A percentile compares a stretch with the other conserved stretches of the same genome.
phyloP scores from a whole-genome alignment of 2,113 vertebrate genomes.

The Peromyscus leucopus region DNA sequence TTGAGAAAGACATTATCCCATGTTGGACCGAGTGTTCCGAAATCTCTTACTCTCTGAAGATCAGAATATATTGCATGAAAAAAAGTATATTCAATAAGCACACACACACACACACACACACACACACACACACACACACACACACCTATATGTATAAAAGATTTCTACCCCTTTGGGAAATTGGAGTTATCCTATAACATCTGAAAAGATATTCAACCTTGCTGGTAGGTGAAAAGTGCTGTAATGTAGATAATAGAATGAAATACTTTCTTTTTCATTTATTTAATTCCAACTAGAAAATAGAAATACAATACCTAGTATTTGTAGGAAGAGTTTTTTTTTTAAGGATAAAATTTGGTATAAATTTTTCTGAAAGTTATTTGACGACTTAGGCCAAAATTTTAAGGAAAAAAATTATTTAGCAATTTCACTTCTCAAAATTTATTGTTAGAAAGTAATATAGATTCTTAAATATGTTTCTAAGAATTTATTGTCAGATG shows the following conservation, averaged over 20 bases:
- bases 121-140: background rate
- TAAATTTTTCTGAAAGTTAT: background rate
- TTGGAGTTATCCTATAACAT: background rate
- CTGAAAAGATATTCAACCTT: background rate
- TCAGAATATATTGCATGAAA: background rate
- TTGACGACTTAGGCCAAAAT: background rate
- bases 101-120: background rate
- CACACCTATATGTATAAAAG: background rate
- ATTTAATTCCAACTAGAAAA: background rate
- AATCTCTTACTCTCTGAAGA: background rate
- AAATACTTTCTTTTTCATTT: background rate
- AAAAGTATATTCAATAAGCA: background rate
- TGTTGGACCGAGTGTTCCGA: background rate
- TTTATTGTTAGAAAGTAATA: background rate
- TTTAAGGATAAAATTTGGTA: background rate
- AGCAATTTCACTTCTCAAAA: background rate
- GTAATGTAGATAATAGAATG: background rate
- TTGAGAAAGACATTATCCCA: background rate
- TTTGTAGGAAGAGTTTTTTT: background rate
- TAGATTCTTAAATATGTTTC: background rate
- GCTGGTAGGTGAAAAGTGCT: background rate
- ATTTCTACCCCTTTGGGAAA: conserved; percentile 1
- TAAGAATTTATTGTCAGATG: conserved; percentile 11
- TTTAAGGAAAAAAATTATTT: conserved; percentile 13
- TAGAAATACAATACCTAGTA: background rate